Evolutionary conservation across 2,113 vertebrate genomes (phyloP).

Genomic region (Brienomyrus brachyistius): DNA sequence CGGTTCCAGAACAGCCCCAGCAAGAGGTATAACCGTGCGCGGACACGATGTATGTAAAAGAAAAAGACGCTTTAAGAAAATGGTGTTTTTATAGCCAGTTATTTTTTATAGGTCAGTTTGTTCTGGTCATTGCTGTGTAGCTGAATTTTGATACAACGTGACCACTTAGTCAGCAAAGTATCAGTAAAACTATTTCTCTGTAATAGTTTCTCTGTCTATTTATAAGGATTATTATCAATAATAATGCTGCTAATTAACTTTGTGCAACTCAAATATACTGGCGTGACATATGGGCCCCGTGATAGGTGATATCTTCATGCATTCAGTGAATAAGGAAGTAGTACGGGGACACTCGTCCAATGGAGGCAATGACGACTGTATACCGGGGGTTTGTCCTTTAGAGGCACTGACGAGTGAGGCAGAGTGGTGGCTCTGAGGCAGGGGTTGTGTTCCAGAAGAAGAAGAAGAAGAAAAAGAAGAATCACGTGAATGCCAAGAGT

Average conservation of each 20-base stretch:
- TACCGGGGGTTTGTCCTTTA: neutral
- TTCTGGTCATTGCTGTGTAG: neutral
- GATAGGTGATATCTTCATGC: neutral
- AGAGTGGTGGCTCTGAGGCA: no score
- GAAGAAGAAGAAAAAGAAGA: no score
- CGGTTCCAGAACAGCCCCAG: conserved; percentile 38
- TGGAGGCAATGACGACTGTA: neutral
- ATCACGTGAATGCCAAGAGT: no score
- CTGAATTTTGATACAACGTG: neutral
- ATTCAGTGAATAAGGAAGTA: neutral
- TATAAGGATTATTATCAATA: neutral
- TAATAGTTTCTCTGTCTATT: neutral
- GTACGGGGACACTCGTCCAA: neutral
- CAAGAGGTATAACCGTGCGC: conserved; percentile 47
- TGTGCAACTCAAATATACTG: neutral
- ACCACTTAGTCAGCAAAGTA: neutral
- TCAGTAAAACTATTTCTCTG: neutral
- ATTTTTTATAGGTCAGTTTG: neutral
- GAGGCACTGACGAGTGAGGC: no score
- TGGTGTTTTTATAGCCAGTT: neutral
- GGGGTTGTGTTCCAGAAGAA: no score
- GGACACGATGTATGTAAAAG: neutral
- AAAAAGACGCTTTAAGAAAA: neutral
- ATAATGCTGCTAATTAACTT: neutral
- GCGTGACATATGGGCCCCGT: neutral